These are phyloP conservation scores for Listronotus bonariensis DNA, from an alignment of 1,140 invertebrate species.

Conservation along the genomic window DNA sequence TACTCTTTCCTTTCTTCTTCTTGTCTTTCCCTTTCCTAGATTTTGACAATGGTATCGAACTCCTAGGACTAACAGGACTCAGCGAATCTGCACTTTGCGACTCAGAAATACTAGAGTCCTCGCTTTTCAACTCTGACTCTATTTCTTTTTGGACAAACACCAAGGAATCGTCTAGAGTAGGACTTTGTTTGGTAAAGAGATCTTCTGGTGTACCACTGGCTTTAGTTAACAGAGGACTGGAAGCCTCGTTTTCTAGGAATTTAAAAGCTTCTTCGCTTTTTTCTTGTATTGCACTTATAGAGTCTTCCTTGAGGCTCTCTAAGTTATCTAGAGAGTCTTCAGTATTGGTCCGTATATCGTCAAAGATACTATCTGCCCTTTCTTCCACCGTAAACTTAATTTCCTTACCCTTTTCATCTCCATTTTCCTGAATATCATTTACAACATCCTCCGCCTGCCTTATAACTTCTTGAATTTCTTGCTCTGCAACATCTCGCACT, in stretches of 20 bases:
- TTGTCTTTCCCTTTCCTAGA: conserved; percentile 39
- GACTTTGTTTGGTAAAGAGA: conserved; percentile 1
- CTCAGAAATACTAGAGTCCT: conserved; percentile 27
- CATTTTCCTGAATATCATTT: conserved; percentile 39
- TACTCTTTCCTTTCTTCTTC: conserved; percentile 40
- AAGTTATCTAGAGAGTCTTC: conserved; percentile 48
- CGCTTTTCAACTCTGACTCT: conserved; percentile 30
- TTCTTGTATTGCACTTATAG: conserved; percentile 44
- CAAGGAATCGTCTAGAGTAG: conserved; percentile 12
- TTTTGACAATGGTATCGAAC: conserved; percentile 46
- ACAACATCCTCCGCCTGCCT: conserved; percentile 47
- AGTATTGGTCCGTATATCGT: conserved; percentile 42
- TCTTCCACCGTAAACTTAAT: conserved; percentile 35
- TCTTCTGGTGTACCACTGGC: conserved; percentile 5
- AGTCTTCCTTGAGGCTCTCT: conserved; percentile 49
- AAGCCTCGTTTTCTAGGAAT: conserved; percentile 53
- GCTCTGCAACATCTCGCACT: conserved; percentile 43
- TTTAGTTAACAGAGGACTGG: conserved; percentile 38
- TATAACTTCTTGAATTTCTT: conserved; percentile 47
- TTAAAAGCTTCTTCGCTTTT: conserved; percentile 54
- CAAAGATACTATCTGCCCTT: conserved; percentile 38
- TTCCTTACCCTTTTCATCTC: conserved; percentile 29
- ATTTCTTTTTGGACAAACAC: conserved; percentile 38
- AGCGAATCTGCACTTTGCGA: conserved; percentile 26
- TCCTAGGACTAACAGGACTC: conserved; percentile 34